phyloP scores from a whole-genome alignment of 1,140 invertebrate species.

The Saccostrea glomerata region DNA sequence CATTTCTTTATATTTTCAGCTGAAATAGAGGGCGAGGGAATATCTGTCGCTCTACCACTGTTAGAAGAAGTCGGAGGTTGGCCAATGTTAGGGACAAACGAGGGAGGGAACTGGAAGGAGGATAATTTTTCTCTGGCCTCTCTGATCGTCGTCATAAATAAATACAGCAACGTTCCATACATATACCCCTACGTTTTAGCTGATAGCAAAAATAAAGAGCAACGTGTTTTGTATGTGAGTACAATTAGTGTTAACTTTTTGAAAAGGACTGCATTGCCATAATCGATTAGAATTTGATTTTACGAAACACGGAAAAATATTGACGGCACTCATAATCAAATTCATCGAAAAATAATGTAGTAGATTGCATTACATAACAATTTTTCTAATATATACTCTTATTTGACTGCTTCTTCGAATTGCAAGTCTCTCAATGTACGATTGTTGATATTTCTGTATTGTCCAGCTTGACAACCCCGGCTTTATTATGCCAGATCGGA shows the following conservation, averaged over 20 bases:
- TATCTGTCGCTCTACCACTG: conserved; percentile 85
- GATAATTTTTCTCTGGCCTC: conserved; percentile 83
- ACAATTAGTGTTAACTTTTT: background rate
- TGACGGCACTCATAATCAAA: no score
- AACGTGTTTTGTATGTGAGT: conserved; percentile 88
- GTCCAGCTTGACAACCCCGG: conserved; percentile 89
- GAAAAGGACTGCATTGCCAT: no score
- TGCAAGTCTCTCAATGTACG: no score
- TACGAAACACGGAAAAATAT: no score
- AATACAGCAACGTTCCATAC: conserved; percentile 88
- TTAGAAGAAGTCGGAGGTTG: conserved; percentile 91
- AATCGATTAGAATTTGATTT: no score
- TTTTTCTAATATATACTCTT: no score
- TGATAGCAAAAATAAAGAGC: conserved; percentile 91
- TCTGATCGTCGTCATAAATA: conserved; percentile 85
- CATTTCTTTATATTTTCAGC: conserved; percentile 60
- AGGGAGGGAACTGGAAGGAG: conserved; percentile 82
- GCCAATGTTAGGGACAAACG: conserved; percentile 79
- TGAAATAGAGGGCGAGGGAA: conserved; percentile 82
- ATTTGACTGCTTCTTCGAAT: no score
- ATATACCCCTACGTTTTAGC: conserved; percentile 90
- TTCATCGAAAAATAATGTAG: no score
- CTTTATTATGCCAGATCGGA: conserved; percentile 87
- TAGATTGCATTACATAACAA: no score
- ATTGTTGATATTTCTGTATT: conserved; percentile 41